phyloP scores from a whole-genome alignment of 2,888 invertebrate species.

The Archaeoteleia sp. region DNA sequence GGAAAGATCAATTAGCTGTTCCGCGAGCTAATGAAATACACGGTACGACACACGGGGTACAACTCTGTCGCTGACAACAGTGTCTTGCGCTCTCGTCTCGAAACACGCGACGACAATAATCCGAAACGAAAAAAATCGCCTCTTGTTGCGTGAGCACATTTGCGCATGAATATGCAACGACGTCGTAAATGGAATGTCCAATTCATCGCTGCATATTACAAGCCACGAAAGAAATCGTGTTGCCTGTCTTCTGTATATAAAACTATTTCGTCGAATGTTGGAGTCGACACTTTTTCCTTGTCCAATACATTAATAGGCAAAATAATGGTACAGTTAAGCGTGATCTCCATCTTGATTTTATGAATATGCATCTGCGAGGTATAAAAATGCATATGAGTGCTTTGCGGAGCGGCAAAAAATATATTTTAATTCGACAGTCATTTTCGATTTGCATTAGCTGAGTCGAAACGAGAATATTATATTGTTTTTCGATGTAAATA shows the following conservation, averaged over 20 bases:
- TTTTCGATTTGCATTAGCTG: too few species aligned
- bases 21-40: conserved; percentile 50
- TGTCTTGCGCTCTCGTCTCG: conserved; percentile 41
- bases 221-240: conserved; percentile 5
- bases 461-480: too few species aligned
- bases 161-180: conserved; percentile 48
- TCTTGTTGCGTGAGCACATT: conserved; percentile 38
- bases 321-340: conserved; percentile 32
- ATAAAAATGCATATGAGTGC: conserved; percentile 20
- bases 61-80: too few species aligned
- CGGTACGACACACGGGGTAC: too few species aligned
- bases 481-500: too few species aligned
- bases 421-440: too few species aligned
- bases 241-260: conserved; percentile 22
- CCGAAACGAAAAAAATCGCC: conserved; percentile 25
- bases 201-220: conserved; percentile 19
- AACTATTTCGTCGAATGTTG: conserved; percentile 23
- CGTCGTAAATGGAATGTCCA: conserved; percentile 35
- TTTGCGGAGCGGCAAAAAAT: conserved; percentile 5
- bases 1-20: conserved; percentile 70
- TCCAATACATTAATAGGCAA: conserved; percentile 24
- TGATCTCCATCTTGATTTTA: conserved; percentile 20
- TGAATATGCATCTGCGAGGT: conserved; percentile 35
- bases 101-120: conserved; percentile 42
- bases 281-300: conserved; percentile 2